Conservation (phyloP, 2,888 invertebrate species). For the Acanthosoma haemorrhoidale region DNA sequence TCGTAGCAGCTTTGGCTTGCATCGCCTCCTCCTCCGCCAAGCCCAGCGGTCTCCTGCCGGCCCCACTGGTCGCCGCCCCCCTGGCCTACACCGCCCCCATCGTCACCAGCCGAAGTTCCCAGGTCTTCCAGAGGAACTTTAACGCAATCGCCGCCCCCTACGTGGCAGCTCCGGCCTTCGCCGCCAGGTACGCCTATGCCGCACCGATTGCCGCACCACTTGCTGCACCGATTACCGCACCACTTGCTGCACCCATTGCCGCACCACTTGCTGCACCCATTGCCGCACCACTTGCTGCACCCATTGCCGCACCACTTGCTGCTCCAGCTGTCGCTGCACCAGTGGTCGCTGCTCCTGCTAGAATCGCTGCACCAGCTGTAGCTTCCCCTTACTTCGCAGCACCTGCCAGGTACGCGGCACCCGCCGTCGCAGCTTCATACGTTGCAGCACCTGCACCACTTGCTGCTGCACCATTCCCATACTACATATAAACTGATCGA, state of each 20-base stretch:
- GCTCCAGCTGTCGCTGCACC: too few relatives aligned
- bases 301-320: not conserved
- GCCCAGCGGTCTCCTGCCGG: constrained; percentile 8
- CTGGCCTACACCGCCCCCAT: constrained; percentile 47
- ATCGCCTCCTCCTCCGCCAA: not conserved
- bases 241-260: not conserved
- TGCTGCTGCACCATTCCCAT: not conserved
- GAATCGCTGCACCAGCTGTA: not conserved
- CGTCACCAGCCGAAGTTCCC: constrained; percentile 60
- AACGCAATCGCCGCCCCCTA: constrained; percentile 49
- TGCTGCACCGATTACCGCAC: constrained; percentile 40
- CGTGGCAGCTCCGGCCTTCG: constrained; percentile 39
- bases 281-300: not conserved
- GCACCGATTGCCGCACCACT: constrained; percentile 47
- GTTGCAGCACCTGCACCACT: too few relatives aligned
- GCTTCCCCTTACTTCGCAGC: too few relatives aligned
- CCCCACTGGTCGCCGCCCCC: constrained; percentile 35
- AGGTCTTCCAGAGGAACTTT: constrained; percentile 52
- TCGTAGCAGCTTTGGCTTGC: not conserved
- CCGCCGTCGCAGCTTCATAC: too few relatives aligned
- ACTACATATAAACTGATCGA: not conserved
- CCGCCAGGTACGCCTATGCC: constrained; percentile 37
- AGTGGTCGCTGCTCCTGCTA: too few relatives aligned
- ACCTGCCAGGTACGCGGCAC: not conserved
- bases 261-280: not conserved